Evolutionary conservation across 2,888 invertebrate species (phyloP).

Genomic region (Catocala sponsa): DNA sequence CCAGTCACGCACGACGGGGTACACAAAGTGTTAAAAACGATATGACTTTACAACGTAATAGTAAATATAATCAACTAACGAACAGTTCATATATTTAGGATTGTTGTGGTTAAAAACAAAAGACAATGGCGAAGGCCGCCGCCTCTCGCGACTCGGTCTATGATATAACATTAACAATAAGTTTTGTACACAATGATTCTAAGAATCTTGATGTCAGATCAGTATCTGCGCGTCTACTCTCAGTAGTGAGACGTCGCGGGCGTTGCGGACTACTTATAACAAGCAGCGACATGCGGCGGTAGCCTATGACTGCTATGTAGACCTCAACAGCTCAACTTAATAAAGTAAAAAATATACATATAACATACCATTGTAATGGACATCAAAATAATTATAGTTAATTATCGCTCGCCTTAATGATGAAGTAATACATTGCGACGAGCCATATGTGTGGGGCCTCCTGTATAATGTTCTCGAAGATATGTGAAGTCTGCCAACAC

Average conservation of each 20-base stretch:
- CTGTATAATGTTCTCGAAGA: no score
- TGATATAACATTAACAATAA: slow-evolving; percentile 83
- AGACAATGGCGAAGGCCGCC: slow-evolving; percentile 74
- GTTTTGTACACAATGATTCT: slow-evolving; percentile 79
- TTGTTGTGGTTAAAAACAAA: slow-evolving; percentile 59
- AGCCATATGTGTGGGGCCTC: no score
- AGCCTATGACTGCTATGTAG: no score
- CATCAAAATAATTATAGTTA: no score
- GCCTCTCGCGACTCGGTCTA: slow-evolving; percentile 56
- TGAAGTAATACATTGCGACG: background rate
- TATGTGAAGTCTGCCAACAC: no score
- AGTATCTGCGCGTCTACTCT: slow-evolving; percentile 63
- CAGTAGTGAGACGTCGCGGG: slow-evolving; percentile 45
- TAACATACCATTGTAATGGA: no score
- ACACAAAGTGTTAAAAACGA: no score
- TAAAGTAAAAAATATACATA: no score
- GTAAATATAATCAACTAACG: slow-evolving; percentile 18
- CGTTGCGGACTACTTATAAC: background rate
- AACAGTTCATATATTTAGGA: slow-evolving; percentile 30
- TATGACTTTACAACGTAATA: background rate
- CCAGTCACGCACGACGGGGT: no score
- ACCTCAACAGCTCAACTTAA: no score
- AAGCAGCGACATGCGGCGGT: no score
- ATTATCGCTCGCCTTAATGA: no score
- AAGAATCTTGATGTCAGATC: slow-evolving; percentile 79